phyloP scores from a whole-genome alignment of 2,797 vertebrate species.

The Megaceryle alcyon region DNA sequence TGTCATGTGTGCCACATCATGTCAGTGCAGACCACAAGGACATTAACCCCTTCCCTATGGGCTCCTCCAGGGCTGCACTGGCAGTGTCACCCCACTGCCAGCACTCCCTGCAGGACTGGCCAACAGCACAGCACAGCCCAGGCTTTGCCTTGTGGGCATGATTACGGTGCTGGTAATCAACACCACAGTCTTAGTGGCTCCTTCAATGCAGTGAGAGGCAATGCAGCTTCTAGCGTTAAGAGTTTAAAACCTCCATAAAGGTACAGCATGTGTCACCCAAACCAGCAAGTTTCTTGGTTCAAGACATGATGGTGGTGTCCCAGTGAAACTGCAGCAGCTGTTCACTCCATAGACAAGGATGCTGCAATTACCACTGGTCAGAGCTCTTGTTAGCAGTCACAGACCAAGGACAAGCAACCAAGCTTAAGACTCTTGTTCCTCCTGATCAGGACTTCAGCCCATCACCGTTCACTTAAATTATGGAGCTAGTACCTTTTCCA shows the following conservation, averaged over 20 bases:
- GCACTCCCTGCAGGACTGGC: neutral
- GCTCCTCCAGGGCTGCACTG: neutral
- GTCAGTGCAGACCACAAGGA: neutral
- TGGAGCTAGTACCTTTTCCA: neutral
- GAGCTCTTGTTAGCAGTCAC: neutral
- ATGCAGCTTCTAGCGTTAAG: neutral
- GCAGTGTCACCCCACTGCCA: neutral
- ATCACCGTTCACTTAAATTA: neutral
- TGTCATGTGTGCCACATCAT: neutral
- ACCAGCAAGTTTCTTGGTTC: neutral
- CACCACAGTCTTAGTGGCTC: neutral
- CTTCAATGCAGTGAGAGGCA: neutral
- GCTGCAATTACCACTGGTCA: neutral
- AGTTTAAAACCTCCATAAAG: neutral
- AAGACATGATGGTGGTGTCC: neutral
- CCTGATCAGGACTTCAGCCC: neutral
- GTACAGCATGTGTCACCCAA: neutral
- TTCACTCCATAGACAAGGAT: neutral
- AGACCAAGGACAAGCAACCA: neutral
- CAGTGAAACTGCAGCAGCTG: neutral
- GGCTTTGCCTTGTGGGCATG: neutral
- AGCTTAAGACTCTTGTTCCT: neutral
- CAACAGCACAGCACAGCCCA: neutral
- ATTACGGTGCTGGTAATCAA: neutral
- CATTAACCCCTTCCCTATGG: neutral